Base-by-base conservation (phyloP, 2,888 invertebrate genomes). In the Xestia ashworthii region DNA sequence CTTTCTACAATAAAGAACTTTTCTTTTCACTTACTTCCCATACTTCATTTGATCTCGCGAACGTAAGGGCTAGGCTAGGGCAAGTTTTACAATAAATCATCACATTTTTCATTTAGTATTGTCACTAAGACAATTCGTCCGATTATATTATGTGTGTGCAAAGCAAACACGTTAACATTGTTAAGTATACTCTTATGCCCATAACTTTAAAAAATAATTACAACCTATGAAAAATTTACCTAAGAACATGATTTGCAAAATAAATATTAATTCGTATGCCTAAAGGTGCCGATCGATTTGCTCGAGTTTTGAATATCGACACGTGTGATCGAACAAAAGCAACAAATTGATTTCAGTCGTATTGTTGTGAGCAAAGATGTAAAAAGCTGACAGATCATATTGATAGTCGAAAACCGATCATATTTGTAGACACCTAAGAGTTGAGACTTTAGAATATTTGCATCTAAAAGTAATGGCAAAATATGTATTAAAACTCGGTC, bases 391-490 rank as follows among this genome's bases (percentile, higher is more conserved):
- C 12, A 64, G 14, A 65, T 65, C 0, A 44, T 44, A 41, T 44
- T 65, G n/a, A 44, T n/a, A 14, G 14, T 44, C 64, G n/a, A 65
- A 44, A 65, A 44, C 11, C 44, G 65, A 65, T n/a, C 44, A 44
- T 46, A 25, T 44, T 12, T 65, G 14, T 65, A 8, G 8, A 14
- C n/a, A 9, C n/a, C 14, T 65, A 81, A 67, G 58, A 72, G 62
- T 71, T 74, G 76, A 81, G 69, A 85, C 48, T 25, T 75, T 50
- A 48, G 48, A 84, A 83, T 69, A 84, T 72, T 73, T 76, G 67
- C 48, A 16, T 74, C 48, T 79, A 70, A 86, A 79, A 69, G 62
- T 83, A 84, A 76, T 83, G 84, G 74, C 86, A 83, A 86, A 79
- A 83, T 72, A 66, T 71, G n/a, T 78, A 48, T 78, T 65, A 78